Percentiles rank a stretch among this genome's conserved stretches.
Conservation (phyloP, 2,888 invertebrate species). For the Oligia strigilis region DNA sequence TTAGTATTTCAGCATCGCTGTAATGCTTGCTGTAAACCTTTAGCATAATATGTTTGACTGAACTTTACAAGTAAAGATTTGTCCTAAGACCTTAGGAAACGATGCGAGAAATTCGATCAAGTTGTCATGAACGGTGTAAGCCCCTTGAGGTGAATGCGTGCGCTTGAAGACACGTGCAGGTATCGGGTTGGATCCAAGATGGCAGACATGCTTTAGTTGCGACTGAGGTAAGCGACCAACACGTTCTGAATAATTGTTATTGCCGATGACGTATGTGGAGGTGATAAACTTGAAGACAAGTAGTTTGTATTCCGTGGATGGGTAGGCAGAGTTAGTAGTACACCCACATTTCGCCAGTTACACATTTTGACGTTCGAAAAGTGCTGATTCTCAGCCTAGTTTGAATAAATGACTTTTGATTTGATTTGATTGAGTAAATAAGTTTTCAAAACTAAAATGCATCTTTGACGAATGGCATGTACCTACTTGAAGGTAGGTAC, state of each 20-base stretch:
- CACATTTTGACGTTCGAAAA: too few relatives aligned
- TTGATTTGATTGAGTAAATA: too few relatives aligned
- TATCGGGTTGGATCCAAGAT: background rate
- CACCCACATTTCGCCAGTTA: background rate
- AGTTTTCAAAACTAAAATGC: background rate
- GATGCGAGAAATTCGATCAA: slow-evolving; percentile 7
- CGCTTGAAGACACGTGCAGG: slow-evolving; percentile 12
- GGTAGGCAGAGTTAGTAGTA: too few relatives aligned
- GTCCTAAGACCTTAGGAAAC: background rate
- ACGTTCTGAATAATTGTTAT: background rate
- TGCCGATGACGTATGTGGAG: background rate
- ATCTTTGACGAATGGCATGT: background rate
- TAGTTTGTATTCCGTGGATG: background rate
- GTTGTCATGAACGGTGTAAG: slow-evolving; percentile 8
- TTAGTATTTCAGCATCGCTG: background rate
- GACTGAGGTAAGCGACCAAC: background rate
- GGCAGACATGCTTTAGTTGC: slow-evolving; percentile 32
- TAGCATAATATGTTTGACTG: background rate
- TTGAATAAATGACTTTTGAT: too few relatives aligned
- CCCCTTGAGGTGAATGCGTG: slow-evolving; percentile 9
- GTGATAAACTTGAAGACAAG: too few relatives aligned
- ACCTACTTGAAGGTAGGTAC: background rate
- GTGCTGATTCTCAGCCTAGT: too few relatives aligned
- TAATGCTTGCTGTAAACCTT: background rate
- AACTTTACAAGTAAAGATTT: background rate